Base-by-base conservation (phyloP, 2,888 invertebrate species). In the Drosophila meridiana region DNA sequence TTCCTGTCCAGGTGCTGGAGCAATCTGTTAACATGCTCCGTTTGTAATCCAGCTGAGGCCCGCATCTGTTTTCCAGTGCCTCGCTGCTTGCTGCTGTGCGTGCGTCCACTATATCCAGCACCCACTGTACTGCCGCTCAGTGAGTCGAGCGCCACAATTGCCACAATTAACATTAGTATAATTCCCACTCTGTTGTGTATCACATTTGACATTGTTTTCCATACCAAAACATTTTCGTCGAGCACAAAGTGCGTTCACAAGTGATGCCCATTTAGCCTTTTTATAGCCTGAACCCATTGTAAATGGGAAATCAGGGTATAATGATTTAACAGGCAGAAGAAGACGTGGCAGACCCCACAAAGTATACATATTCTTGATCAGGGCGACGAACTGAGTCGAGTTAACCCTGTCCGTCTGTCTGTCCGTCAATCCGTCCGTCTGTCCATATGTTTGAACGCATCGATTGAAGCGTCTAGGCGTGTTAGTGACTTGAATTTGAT, bases 201-300 rank as follows among this genome's bases (percentile, higher is more conserved):
- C 34, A 40, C 50, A 52, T 61, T 73, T 85, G 86, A 75, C 88
- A 85, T 85, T 74, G 77, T 85, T 87, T 47, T 68, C 70, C 56
- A 66, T 45, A 64, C 53, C 47, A 52, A 34, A 55, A 57, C 70
- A 78, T 76, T 32, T 67, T 61, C 20, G 8, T 50, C 5, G 6
- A 50, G 14, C 40, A 1, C 55, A 40, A 7, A 52, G n/a, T 40
- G 34, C 20, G 20, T 52, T 32, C 42, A 20, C 4, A 34, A 52
- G 56, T 30, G 40, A 42, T 42, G 53, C 38, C 38, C 4, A 55
- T 38, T 38, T 52, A 52, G 52, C 52, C 3, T 34, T 36, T 30
- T 20, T 20, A 20, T 20, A 20, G 20, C 20, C 20, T 20, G 0
- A 20, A 20, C 20, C 20, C 20, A 20, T 20, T 20, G 20, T 1